Evolutionary conservation across 1,140 invertebrate genomes (phyloP).

Genomic region (Ladona fulva): DNA sequence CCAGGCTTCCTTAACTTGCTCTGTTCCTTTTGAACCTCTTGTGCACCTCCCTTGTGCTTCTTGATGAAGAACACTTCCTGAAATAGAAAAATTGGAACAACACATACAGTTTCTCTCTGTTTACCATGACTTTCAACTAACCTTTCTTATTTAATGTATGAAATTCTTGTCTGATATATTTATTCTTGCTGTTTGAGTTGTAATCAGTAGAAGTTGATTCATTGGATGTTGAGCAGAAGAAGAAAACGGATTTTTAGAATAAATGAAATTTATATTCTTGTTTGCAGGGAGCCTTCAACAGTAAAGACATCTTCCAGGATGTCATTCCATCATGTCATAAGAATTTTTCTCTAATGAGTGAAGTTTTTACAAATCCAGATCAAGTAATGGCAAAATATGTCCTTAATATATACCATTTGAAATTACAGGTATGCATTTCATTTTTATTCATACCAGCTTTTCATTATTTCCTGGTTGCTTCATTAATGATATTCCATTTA

Average conservation of each 20-base stretch:
- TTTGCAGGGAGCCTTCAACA: constrained; percentile 55
- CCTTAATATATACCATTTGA: constrained; percentile 89
- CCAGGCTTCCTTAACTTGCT: too few species aligned
- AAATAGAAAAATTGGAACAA: too few species aligned
- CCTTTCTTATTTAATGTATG: not conserved
- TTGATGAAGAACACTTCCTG: too few species aligned
- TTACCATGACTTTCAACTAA: too few species aligned
- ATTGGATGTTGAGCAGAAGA: too few species aligned
- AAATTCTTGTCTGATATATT: not conserved
- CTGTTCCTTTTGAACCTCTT: too few species aligned
- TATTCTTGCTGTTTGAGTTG: too few species aligned
- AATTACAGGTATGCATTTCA: constrained; percentile 52
- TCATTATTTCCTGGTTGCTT: not conserved
- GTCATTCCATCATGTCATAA: constrained; percentile 83
- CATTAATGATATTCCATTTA: constrained; percentile 18
- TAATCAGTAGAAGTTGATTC: too few species aligned
- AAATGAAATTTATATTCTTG: constrained; percentile 21
- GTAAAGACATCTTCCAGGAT: constrained; percentile 84
- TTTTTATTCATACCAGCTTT: not conserved
- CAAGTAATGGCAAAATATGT: constrained; percentile 98
- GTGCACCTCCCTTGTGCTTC: too few species aligned
- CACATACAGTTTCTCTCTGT: too few species aligned
- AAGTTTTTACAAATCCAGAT: constrained; percentile 93
- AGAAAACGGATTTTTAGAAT: too few species aligned
- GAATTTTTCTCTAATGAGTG: constrained; percentile 79